Percentiles rank a stretch among this genome's conserved stretches.
phyloP scores from a whole-genome alignment of 2,888 invertebrate species.

The Cheilosia vernalis region DNA sequence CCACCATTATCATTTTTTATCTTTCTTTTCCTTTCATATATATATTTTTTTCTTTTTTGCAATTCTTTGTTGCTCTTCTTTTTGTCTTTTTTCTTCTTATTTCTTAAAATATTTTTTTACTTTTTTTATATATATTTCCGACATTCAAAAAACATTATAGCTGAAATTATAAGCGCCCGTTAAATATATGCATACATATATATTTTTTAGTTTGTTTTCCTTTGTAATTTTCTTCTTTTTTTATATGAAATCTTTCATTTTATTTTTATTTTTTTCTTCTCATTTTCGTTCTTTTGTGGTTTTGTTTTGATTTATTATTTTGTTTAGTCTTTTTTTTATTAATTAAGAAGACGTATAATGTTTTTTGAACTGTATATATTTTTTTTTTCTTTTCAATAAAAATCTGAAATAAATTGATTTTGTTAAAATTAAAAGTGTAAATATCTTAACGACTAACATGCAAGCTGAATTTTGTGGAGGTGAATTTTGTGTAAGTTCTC shows the following conservation, averaged over 20 bases:
- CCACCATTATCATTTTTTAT: constrained; percentile 56
- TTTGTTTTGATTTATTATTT: constrained; percentile 76
- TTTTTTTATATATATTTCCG: constrained; percentile 76
- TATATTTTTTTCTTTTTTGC: constrained; percentile 67
- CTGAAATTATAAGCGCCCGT: constrained; percentile 77
- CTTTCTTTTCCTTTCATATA: constrained; percentile 70
- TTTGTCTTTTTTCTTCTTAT: constrained; percentile 75
- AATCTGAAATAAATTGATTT: constrained; percentile 84
- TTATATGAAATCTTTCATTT: constrained; percentile 77
- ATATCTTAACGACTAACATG: constrained; percentile 66
- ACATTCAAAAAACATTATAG: constrained; percentile 84
- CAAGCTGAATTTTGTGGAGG: constrained; percentile 64
- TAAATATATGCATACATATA: constrained; percentile 76
- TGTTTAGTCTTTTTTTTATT: constrained; percentile 78
- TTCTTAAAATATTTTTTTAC: constrained; percentile 75
- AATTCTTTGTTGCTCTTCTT: constrained; percentile 75
- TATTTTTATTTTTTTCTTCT: constrained; percentile 77
- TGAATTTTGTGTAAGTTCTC: constrained; percentile 44
- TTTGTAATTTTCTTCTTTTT: constrained; percentile 76
- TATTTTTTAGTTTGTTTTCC: constrained; percentile 64
- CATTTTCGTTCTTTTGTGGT: constrained; percentile 77
- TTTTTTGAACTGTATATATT: constrained; percentile 83
- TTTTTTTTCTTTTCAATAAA: constrained; percentile 80
- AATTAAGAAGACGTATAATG: constrained; percentile 83
- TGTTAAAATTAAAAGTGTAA: constrained; percentile 80